These are phyloP conservation scores for Dione juno DNA, from an alignment of 2,888 invertebrate genomes.

Conservation along the genomic window DNA sequence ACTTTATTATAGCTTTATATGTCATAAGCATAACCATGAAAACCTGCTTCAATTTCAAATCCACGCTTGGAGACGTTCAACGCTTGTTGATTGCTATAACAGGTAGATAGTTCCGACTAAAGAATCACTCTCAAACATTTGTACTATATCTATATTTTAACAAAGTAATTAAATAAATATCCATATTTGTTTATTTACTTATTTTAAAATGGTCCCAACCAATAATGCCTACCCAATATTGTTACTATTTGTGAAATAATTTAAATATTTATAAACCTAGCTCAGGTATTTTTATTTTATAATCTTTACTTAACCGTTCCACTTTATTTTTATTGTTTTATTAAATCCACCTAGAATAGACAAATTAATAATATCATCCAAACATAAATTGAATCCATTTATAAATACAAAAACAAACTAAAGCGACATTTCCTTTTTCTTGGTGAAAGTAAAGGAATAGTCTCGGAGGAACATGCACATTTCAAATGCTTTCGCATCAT, in stretches of 20 bases:
- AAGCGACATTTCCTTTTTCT: constrained; percentile 41
- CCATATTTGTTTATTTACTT: no score
- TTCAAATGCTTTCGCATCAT: constrained; percentile 32
- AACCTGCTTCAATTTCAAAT: constrained; percentile 8
- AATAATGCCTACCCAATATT: no score
- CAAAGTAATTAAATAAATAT: no score
- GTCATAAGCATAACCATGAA: neutral
- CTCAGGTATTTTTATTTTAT: no score
- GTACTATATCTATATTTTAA: neutral
- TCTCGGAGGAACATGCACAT: constrained; percentile 37
- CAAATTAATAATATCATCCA: no score
- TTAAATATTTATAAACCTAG: no score
- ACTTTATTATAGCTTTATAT: neutral
- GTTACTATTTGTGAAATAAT: no score
- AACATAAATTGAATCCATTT: no score
- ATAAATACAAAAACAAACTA: constrained; percentile 15
- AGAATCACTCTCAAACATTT: constrained; percentile 15
- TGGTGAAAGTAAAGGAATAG: constrained; percentile 50
- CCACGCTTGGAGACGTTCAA: constrained; percentile 28
- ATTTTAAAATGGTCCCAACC: no score
- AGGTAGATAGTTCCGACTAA: neutral
- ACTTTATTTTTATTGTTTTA: neutral
- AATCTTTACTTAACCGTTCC: neutral
- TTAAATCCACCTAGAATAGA: neutral
- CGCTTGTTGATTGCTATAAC: constrained; percentile 25